These are phyloP conservation scores for Cephalopachus bancanus DNA, from an alignment of 2,797 vertebrate genomes.

Conservation along the genomic window DNA sequence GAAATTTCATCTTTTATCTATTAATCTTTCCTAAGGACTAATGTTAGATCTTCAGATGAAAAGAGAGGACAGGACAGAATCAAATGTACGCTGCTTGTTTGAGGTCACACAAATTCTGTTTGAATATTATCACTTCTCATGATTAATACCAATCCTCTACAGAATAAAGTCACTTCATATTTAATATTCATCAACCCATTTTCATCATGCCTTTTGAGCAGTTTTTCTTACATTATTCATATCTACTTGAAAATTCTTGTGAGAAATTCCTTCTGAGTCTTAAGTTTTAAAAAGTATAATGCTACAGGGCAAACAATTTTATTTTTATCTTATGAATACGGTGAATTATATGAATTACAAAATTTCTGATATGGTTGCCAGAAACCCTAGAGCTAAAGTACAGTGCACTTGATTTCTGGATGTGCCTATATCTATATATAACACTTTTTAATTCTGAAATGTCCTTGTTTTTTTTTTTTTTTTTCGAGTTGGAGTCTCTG, in stretches of 20 bases:
- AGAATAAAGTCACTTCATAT: neutral
- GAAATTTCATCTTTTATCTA: neutral
- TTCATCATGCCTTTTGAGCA: constrained; percentile 22
- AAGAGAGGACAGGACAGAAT: neutral
- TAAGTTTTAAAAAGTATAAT: constrained; percentile 18
- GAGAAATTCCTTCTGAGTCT: neutral
- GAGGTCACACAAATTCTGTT: neutral
- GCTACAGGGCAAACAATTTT: neutral
- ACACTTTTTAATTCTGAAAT: neutral
- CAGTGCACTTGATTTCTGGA: neutral
- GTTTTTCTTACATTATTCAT: constrained; percentile 61
- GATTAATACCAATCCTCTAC: neutral
- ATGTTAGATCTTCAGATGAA: neutral
- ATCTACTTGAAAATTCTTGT: neutral
- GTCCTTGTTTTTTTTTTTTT: neutral
- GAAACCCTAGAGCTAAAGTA: neutral
- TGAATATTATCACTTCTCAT: neutral
- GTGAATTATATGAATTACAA: constrained; percentile 7
- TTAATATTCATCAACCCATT: constrained; percentile 32
- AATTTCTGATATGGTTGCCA: neutral
- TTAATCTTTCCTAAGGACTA: neutral
- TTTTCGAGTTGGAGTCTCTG: too few species aligned
- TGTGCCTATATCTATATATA: neutral
- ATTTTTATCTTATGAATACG: constrained; percentile 25
- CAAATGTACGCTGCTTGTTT: neutral